Percentiles rank a stretch among this genome's conserved stretches.
Evolutionary conservation across 2,113 vertebrate species (phyloP).

Genomic region (Amblyopsis rosae): DNA sequence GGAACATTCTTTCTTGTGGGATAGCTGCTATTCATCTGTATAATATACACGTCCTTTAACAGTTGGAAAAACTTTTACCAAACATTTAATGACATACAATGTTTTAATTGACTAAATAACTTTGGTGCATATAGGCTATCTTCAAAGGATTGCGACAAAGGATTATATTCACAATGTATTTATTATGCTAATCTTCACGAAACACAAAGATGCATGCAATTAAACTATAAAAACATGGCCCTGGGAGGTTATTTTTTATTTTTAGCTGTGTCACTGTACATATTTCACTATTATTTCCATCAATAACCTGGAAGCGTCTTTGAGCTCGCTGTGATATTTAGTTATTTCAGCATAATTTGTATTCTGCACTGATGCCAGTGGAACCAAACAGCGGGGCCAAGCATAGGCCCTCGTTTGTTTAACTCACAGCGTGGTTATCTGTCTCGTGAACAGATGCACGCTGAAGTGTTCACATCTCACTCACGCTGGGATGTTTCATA

Average conservation of each 20-base stretch:
- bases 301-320: slow-evolving; percentile 20
- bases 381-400: slow-evolving; percentile 40
- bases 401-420: slow-evolving; percentile 64
- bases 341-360: slow-evolving; percentile 49
- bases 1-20: no score
- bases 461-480: slow-evolving; percentile 54
- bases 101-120: no score
- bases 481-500: slow-evolving; percentile 57
- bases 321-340: slow-evolving; percentile 17
- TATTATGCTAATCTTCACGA: background rate
- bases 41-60: no score
- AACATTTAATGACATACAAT: no score
- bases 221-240: background rate
- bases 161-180: background rate
- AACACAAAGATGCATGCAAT: background rate
- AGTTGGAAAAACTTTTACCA: no score
- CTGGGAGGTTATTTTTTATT: background rate
- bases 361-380: slow-evolving; percentile 55
- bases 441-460: slow-evolving; percentile 45
- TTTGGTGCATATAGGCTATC: no score
- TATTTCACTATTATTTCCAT: background rate
- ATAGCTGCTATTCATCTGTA: no score
- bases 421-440: slow-evolving; percentile 37
- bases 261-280: background rate
- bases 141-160: no score